Percentiles rank a stretch among this genome's conserved stretches.
phyloP scores from a whole-genome alignment of 2,797 vertebrate genomes.

The Bovichtus diacanthus region DNA sequence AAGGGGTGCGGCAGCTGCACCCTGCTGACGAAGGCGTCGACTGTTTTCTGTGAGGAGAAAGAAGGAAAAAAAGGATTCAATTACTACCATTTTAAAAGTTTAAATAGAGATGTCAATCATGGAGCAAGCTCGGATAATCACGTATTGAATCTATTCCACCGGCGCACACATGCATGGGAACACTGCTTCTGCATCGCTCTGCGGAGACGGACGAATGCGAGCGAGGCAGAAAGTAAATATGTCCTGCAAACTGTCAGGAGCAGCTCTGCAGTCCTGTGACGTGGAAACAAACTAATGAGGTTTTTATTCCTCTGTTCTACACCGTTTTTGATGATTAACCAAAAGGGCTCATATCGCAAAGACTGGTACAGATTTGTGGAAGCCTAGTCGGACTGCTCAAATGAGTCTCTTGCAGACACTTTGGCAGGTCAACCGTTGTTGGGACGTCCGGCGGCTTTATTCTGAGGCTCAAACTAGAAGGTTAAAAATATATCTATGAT shows the following conservation, averaged over 20 bases:
- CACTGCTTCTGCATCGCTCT: slow-evolving; percentile 8
- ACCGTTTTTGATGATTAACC: slow-evolving; percentile 9
- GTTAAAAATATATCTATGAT: background rate
- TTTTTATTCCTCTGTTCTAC: background rate
- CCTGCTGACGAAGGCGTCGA: slow-evolving; percentile 89
- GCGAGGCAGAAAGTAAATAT: background rate
- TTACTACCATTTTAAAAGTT: background rate
- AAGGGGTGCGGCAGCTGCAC: slow-evolving; percentile 88
- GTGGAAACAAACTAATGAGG: slow-evolving; percentile 16
- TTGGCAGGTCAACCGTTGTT: background rate
- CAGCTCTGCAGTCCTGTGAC: slow-evolving; percentile 9
- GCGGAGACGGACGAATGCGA: background rate
- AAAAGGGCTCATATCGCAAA: background rate
- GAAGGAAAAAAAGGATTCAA: background rate
- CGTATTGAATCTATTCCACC: slow-evolving; percentile 1
- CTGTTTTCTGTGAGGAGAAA: slow-evolving; percentile 86
- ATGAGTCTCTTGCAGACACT: background rate
- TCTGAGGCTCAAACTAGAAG: background rate
- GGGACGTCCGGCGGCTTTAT: slow-evolving; percentile 1
- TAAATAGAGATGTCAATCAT: background rate
- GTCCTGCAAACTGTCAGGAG: slow-evolving; percentile 5
- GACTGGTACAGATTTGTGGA: slow-evolving; percentile 7
- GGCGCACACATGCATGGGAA: slow-evolving; percentile 21
- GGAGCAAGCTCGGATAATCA: slow-evolving; percentile 2
- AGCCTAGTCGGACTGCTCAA: background rate